Base-by-base conservation (phyloP, 2,888 invertebrate genomes). In the Stictocephala bisonia region DNA sequence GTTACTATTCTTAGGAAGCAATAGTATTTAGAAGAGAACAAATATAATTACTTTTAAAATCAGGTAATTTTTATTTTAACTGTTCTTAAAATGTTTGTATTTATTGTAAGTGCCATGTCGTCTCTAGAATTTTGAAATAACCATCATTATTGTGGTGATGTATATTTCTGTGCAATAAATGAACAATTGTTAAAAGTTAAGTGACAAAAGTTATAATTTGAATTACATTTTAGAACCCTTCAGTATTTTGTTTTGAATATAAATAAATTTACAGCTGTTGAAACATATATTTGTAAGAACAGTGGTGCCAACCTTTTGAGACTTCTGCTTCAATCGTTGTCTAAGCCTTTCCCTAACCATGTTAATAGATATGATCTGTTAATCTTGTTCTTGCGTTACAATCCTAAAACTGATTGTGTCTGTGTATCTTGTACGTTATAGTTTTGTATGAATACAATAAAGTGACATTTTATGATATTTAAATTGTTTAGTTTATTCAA, bases 291-390 rank as follows among this genome's bases (percentile, higher is more conserved):
- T 56, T 4, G 15, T 26, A 29, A 31, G 29, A 27, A 56, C 31
- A 29, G 56, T 56, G 13, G 11, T 24, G 29, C 56, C 27, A 24
- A 51, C 50, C 24, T 9, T 48, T 51, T n/a, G n/a, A n/a, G n/a
- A n/a, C n/a, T n/a, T 20, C 60, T 40, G 60, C 60, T 60, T 60
- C n/a, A n/a, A 35, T 60, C 40, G n/a, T 40, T 60, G 60, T 60
- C 35, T 60, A 60, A 27, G 60, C 60, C 60, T 60, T 60, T 35
- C 13, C 60, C 60, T 22, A 40, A 40, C 40, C 35, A 60, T 40
- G 60, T 60, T 60, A 40, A 35, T 35, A 22, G 60, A 31, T 22
- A 9, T 13, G 18, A 4, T 60, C 40, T 40, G 13, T 13, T 13
- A n/a, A 31, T 60, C 40, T 60, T 60, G 35, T 35, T 2, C 11